Base-by-base conservation (phyloP, 2,797 vertebrate species). In the Pitangus sulphuratus region DNA sequence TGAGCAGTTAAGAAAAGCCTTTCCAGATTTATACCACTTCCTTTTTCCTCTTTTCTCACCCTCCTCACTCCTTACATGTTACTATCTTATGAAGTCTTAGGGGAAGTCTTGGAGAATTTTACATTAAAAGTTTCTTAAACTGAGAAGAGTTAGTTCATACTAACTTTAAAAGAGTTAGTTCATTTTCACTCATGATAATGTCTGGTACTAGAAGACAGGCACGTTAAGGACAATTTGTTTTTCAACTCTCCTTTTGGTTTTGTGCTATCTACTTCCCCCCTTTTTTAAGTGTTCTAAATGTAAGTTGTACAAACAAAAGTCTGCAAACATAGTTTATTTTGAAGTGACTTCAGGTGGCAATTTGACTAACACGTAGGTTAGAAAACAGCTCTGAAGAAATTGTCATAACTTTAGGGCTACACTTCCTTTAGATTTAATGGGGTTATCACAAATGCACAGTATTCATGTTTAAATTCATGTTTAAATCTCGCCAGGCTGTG, bases 1-100 rank as follows among this genome's bases (percentile, higher is more conserved):
- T 77, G 71, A 90, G 78, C 37, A 87, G 83, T 89, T 90, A 94
- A 90, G 74, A 89, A 96, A 94, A 93, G 90, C 68, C 86, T 94
- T 95, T 89, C 77, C 90, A 96, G 70, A 95, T 92, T 94, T 95
- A 83, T 70, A 82, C 56, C 42, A 53, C 77, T 96, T 97, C 95
- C 94, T 96, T 93, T 91, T 96, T 96, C 90, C 92, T 95, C 75
- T 82, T 68, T 92, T 95, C 75, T 96, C 60, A 51, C 56, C 40
- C 35, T 84, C 26, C 62, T 76, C 56, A 60, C 31, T 93, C 81
- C 40, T 17, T 77, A 24, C 40, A 44, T 3, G 30, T 70, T 54
- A 61, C 37, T 77, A 21, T 68, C 74, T 94, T 76, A 69, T 2
- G 7, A 53, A 94, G 61, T 37, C 30, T 28, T 42, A 51, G 8